Evolutionary conservation across 1,140 invertebrate species (phyloP), one percentile per base, ranked within the genome.

Genomic region (Ectropis grisescens): DNA sequence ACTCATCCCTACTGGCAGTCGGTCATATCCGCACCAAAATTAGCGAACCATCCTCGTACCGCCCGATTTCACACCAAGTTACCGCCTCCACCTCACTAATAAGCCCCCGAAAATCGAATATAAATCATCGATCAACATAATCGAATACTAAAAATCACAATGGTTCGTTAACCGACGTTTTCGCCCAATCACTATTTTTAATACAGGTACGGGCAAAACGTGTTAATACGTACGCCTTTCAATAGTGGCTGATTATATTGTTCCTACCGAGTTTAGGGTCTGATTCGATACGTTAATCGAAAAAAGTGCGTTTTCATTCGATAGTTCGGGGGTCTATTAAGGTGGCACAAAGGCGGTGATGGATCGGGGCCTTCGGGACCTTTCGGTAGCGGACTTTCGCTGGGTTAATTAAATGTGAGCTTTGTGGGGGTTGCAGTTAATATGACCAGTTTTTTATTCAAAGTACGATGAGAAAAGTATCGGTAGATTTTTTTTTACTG

Each of bases 201-300:
- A 79, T 79, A 74, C 54, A 14, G 8, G 27, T 23, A 28, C 55
- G 43, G 50, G 46, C 47, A 44, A 54, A 47, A 42, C 16, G 24
- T 10, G 4, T 26, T 26, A 26, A 36, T 28, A 43, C 45, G 60
- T 49, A 41, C 35, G 38, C 37, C 40, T 37, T 38, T 72, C 54
- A 79, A 76, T 79, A 53, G 71, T 70, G 65, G 61, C 71, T 79
- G 71, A 79, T 79, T 79, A 74, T 74, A 76, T 76, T 79, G 74
- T 79, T 79, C 58, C 47, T 47, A 52, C 30, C 47, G 50, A 34
- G 50, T 66, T 64, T 56, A 46, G 59, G 65, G 55, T 47, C 24
- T 52, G 55, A 68, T 74, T 74, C 67, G 64, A 61, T 49, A 58
- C 65, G 67, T 69, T 71, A 67, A 76, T 74, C 62, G 59, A 64